Percentiles rank a stretch among this genome's conserved stretches.
Conservation (phyloP, 2,113 vertebrate species). For the Halcyon senegalensis region DNA sequence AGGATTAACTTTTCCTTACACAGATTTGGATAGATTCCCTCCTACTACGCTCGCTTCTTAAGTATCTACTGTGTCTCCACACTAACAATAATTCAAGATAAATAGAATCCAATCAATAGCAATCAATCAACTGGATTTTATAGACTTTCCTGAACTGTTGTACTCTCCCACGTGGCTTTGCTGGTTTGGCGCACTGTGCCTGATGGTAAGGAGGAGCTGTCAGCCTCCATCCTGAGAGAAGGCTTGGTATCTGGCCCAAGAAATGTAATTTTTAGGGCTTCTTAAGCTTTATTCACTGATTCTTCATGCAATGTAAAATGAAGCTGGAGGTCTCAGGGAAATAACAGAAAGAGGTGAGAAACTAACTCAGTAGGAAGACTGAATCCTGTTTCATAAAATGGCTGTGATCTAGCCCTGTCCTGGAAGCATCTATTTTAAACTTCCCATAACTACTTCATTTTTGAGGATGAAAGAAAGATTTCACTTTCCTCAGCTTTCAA, state of each 20-base stretch:
- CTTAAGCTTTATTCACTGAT: neutral
- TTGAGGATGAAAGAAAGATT: neutral
- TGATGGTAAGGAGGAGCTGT: neutral
- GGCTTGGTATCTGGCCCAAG: neutral
- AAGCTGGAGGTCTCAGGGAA: neutral
- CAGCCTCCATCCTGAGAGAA: neutral
- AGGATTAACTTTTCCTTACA: neutral
- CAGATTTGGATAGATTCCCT: neutral
- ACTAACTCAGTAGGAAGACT: neutral
- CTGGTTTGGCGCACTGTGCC: neutral
- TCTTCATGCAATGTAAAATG: neutral
- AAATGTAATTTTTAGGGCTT: neutral
- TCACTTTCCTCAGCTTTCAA: neutral
- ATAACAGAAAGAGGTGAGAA: neutral
- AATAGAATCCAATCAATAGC: neutral
- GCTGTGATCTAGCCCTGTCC: neutral
- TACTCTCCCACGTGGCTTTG: neutral
- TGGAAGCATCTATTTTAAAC: neutral
- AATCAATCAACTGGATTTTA: neutral
- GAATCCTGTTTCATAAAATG: neutral
- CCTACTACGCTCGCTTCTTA: rapidly evolving
- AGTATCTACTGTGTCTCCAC: neutral
- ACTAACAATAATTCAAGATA: neutral
- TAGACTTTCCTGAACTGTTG: neutral
- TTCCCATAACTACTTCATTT: neutral